Conservation (phyloP, 2,113 vertebrate species). For the Orientallactaga bullata region DNA sequence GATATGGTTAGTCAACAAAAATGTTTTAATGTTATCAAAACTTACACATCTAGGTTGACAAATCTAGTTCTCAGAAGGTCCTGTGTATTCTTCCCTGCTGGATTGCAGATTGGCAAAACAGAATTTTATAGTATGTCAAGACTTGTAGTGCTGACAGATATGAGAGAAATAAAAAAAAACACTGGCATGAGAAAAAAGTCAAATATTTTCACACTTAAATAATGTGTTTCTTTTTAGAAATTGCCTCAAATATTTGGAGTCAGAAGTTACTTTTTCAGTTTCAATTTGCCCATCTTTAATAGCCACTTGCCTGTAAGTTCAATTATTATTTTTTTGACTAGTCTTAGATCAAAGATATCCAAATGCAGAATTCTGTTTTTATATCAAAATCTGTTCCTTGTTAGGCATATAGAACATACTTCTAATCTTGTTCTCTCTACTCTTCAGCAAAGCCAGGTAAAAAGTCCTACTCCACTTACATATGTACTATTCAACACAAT, state of each 20-base stretch:
- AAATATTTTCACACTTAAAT: conserved; percentile 72
- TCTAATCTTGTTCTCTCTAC: not conserved
- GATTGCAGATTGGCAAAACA: conserved; percentile 33
- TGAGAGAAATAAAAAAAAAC: conserved; percentile 47
- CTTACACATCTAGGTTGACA: conserved; percentile 25
- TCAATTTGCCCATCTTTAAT: conserved; percentile 33
- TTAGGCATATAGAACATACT: not conserved
- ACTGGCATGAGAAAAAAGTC: conserved; percentile 28
- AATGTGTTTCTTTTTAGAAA: conserved; percentile 65
- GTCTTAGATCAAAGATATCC: conserved; percentile 61
- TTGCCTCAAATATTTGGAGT: conserved; percentile 23
- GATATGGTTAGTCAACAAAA: conserved; percentile 56
- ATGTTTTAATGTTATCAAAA: conserved; percentile 53
- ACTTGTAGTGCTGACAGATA: conserved; percentile 53
- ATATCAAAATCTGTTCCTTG: conserved; percentile 55
- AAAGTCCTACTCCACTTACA: not conserved
- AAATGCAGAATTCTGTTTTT: conserved; percentile 54
- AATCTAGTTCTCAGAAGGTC: not conserved
- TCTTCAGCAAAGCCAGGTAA: not conserved
- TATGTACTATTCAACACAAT: not conserved
- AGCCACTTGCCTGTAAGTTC: conserved; percentile 2
- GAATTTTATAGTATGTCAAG: conserved; percentile 27
- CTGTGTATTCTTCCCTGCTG: conserved; percentile 18
- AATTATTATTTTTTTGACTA: conserved; percentile 33
- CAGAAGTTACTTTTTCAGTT: conserved; percentile 46